A percentile compares a stretch with the other conserved stretches of the same genome.
These are phyloP conservation scores for Xestia sexstrigata DNA, from an alignment of 2,888 invertebrate genomes.

Conservation along the genomic window DNA sequence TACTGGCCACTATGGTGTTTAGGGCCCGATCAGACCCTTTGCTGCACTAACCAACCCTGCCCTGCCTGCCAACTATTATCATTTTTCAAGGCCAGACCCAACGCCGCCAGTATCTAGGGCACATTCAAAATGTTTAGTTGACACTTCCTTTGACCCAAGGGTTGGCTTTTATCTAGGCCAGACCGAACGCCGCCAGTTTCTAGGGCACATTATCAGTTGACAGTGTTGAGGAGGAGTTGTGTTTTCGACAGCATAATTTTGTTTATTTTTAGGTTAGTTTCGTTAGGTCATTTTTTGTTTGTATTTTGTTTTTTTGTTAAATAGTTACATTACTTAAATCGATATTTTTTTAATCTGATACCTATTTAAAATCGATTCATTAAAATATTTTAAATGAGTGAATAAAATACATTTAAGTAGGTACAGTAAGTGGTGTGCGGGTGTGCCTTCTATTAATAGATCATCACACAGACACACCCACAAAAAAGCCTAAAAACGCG, in stretches of 20 bases:
- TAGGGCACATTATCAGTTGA: background rate
- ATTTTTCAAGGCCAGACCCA: too few relatives aligned
- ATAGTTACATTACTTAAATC: background rate
- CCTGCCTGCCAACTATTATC: too few relatives aligned
- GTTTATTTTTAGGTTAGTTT: conserved; percentile 3
- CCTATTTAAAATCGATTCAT: background rate
- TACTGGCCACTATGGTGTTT: background rate
- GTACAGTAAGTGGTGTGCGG: too few relatives aligned
- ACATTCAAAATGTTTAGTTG: background rate
- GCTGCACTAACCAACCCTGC: too few relatives aligned
- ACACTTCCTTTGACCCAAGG: too few relatives aligned
- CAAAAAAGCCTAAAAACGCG: background rate
- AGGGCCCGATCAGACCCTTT: too few relatives aligned
- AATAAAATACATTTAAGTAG: background rate
- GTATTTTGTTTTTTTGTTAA: background rate
- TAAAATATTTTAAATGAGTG: background rate
- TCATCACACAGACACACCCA: background rate
- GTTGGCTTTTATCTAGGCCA: background rate
- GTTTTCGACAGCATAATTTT: background rate
- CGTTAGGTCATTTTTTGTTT: background rate
- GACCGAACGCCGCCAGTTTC: background rate
- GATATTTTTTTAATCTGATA: background rate
- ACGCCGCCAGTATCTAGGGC: too few relatives aligned
- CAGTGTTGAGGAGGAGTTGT: background rate
- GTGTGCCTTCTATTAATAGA: background rate